phyloP scores from a whole-genome alignment of 2,888 invertebrate genomes.

The Stenodera caucasica region DNA sequence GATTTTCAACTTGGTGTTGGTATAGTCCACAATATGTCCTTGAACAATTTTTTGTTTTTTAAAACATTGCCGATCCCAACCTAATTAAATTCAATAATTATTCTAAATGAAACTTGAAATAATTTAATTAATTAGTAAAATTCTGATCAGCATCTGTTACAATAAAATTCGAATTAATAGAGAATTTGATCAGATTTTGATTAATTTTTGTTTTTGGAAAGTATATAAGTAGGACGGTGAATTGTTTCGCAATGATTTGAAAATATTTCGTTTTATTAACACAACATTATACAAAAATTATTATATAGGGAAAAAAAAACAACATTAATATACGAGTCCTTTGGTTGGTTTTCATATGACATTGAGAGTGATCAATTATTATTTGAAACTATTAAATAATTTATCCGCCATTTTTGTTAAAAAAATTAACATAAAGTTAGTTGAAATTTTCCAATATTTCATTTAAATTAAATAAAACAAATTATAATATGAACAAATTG shows the following conservation, averaged over 20 bases:
- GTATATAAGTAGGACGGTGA: constrained; percentile 49
- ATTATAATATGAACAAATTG: too few relatives aligned
- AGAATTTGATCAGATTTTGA: background rate
- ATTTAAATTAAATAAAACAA: background rate
- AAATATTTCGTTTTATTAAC: constrained; percentile 34
- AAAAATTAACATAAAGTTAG: background rate
- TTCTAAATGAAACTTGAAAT: too few relatives aligned
- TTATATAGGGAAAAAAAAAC: background rate
- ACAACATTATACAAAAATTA: background rate
- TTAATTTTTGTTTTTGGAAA: constrained; percentile 40
- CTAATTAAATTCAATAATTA: constrained; percentile 35
- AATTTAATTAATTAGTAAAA: too few relatives aligned
- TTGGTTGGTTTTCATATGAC: constrained; percentile 41
- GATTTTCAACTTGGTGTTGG: constrained; percentile 23
- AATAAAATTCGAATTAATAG: background rate
- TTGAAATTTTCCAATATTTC: background rate
- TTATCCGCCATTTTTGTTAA: constrained; percentile 31
- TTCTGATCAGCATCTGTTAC: constrained; percentile 32
- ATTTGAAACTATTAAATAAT: constrained; percentile 35
- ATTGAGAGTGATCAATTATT: constrained; percentile 47
- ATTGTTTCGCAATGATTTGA: constrained; percentile 44
- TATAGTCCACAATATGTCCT: constrained; percentile 37
- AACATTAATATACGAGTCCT: constrained; percentile 3
- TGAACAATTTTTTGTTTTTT: constrained; percentile 39
- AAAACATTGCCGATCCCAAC: constrained; percentile 38